phyloP scores from a whole-genome alignment of 2,797 vertebrate genomes.

The Melanitta fusca region DNA sequence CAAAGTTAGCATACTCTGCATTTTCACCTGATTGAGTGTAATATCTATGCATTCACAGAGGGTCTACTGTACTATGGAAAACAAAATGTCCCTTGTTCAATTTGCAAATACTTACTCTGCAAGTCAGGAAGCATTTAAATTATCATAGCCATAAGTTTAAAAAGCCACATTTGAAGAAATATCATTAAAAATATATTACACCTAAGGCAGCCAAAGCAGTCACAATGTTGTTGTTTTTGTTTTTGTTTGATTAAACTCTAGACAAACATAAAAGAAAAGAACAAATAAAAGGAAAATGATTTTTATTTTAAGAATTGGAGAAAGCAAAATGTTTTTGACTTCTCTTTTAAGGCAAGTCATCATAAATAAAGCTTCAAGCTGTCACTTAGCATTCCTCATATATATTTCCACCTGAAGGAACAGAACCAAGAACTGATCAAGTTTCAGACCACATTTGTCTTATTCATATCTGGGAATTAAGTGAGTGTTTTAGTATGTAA shows the following conservation, averaged over 20 bases:
- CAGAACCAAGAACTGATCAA: not conserved
- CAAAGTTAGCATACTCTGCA: not conserved
- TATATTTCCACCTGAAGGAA: not conserved
- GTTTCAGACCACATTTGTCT: not conserved
- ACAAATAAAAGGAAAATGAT: rapidly evolving
- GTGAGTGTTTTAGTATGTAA: not conserved
- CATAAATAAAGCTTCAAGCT: not conserved
- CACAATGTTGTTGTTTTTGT: too few relatives aligned
- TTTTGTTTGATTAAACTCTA: not conserved
- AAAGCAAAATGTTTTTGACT: not conserved
- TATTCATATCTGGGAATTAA: not conserved
- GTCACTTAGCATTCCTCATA: not conserved
- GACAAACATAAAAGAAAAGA: not conserved
- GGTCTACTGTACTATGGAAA: not conserved
- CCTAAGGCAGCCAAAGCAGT: not conserved
- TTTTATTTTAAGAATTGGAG: not conserved
- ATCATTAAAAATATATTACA: not conserved
- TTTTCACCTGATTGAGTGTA: not conserved
- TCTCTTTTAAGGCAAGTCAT: not conserved
- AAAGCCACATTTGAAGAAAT: not conserved
- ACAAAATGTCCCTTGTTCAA: not conserved
- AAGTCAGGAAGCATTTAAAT: not conserved
- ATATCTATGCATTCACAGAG: not conserved
- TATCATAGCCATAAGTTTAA: not conserved
- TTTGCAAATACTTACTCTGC: not conserved